phyloP scores from a whole-genome alignment of 2,888 invertebrate genomes.

The Minunthozetes semirufus region DNA sequence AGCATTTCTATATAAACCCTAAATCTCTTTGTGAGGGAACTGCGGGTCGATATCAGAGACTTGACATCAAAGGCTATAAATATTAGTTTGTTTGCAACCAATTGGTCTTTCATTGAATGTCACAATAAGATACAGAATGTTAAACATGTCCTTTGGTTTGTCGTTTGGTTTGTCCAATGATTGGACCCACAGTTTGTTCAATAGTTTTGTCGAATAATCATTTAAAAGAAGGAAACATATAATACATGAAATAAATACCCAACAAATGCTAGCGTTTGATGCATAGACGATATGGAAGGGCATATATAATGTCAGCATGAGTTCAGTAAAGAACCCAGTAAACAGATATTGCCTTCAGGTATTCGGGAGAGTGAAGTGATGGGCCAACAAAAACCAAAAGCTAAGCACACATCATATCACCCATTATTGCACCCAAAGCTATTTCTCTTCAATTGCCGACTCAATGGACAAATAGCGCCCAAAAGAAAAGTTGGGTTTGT shows the following conservation, averaged over 20 bases:
- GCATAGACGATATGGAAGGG: not conserved
- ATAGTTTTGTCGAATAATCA: not conserved
- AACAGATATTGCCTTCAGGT: constrained; percentile 23
- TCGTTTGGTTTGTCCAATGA: too few species aligned
- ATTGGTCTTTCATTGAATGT: not conserved
- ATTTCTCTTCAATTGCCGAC: constrained; percentile 17
- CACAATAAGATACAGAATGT: constrained; percentile 28
- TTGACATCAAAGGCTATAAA: constrained; percentile 19
- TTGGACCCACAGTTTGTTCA: not conserved
- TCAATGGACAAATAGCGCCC: constrained; percentile 17
- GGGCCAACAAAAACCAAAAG: constrained; percentile 15
- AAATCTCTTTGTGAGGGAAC: not conserved
- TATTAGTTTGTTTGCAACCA: not conserved
- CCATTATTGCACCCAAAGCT: constrained; percentile 24
- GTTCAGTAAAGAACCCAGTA: not conserved
- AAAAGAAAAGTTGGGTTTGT: constrained; percentile 18
- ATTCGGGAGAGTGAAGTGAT: not conserved
- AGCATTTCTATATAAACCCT: not conserved
- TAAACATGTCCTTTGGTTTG: not conserved
- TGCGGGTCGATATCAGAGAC: constrained; percentile 6
- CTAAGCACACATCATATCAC: constrained; percentile 12
- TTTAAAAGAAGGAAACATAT: not conserved
- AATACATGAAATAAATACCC: not conserved
- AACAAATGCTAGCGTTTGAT: constrained; percentile 9
- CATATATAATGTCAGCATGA: constrained; percentile 4